Evolutionary conservation across 2,888 invertebrate species (phyloP).

Genomic region (Drosophila incognita): DNA sequence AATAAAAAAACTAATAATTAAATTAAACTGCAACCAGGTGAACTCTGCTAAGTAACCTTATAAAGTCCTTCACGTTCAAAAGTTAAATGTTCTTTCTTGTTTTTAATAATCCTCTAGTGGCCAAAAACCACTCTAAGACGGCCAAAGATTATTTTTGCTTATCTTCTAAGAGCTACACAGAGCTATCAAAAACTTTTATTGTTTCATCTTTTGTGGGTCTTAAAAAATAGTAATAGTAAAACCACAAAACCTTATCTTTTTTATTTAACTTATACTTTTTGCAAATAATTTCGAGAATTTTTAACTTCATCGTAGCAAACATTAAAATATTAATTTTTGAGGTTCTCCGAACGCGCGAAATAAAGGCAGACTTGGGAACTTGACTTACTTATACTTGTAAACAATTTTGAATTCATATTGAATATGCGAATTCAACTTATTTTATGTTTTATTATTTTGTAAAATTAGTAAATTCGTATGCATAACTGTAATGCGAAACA

Average conservation of each 20-base stretch:
- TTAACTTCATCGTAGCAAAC: no score
- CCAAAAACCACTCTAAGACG: background rate
- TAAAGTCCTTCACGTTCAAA: background rate
- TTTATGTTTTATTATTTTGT: background rate
- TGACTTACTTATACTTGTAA: background rate
- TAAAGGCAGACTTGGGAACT: background rate
- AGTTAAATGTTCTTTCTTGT: background rate
- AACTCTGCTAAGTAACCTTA: fast-evolving
- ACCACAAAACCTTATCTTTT: background rate
- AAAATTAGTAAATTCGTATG: background rate
- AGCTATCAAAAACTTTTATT: background rate
- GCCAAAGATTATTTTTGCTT: background rate
- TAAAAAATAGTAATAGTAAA: background rate
- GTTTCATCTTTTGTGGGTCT: background rate
- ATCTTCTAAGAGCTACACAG: background rate
- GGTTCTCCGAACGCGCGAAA: background rate
- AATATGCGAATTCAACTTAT: background rate
- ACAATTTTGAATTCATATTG: background rate
- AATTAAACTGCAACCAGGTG: background rate
- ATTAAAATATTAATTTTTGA: background rate
- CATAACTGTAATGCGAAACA: background rate
- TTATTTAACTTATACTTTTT: no score
- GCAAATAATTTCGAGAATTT: no score
- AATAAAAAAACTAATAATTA: background rate
- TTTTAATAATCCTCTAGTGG: background rate